Evolutionary conservation across 2,797 vertebrate genomes (phyloP), one percentile per base, ranked within the genome.

Genomic region (Tenualosa ilisha): DNA sequence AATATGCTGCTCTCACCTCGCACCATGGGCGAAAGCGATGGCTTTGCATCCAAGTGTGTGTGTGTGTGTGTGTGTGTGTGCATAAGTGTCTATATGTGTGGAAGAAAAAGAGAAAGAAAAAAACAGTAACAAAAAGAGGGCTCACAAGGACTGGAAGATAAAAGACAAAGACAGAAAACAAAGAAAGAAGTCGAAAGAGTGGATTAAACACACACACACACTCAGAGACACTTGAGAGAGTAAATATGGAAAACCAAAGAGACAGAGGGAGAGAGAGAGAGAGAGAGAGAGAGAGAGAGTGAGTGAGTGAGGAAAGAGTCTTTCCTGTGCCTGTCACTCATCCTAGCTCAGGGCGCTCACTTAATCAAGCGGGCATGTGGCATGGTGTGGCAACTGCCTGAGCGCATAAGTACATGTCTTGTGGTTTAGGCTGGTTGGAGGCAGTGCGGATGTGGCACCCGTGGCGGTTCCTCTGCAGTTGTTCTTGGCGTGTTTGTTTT

Each of bases 401-500:
- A 88, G 91, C 86, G 86, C 91, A 90, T 90, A 90, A 92, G 89
- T 89, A 90, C 90, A 91, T 89, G 91, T 93, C 90, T 91, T 92
- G 94, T 91, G 94, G 94, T 93, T 91, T 88, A 84, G 50, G 88
- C 91, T 93, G 92, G 91, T 93, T 93, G 91, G 89, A 92, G 91
- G 87, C 90, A 87, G 91, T 92, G 91, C 87, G 93, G 91, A 93
- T 95, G 93, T 94, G 94, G 94, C 92, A 91, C 91, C 84, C 86
- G 92, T 92, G 91, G 92, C 92, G 88, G 92, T 91, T 91, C 89
- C 90, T 89, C 91, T 92, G 88, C 89, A 91, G 91, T 92, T 93
- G 93, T 93, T 95, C 89, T 91, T 91, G 93, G 91, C 91, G 87
- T 94, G 92, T 94, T 93, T 94, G 93, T 95, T 95, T 94, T 94